Evolutionary conservation across 2,888 invertebrate species (phyloP).

Genomic region (Crepidodera aurea): DNA sequence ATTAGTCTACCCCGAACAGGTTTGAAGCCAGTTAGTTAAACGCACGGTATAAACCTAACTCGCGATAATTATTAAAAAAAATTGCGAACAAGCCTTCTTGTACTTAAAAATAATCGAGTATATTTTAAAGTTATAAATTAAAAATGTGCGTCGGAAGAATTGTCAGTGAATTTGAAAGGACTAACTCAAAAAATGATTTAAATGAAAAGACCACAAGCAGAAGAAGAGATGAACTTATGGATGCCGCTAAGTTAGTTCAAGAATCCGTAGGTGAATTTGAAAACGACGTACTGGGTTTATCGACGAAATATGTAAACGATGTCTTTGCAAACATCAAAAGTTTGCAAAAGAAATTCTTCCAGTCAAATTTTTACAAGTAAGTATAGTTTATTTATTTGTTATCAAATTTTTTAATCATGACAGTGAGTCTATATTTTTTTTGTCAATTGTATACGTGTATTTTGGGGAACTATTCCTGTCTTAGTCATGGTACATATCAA

Average conservation of each 20-base stretch:
- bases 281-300: slow-evolving; percentile 50
- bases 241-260: not conserved
- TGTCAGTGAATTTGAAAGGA: slow-evolving; percentile 37
- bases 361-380: slow-evolving; percentile 54
- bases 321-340: slow-evolving; percentile 46
- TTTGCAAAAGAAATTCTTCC: slow-evolving; percentile 45
- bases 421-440: not conserved
- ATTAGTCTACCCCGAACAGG: slow-evolving; percentile 2
- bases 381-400: slow-evolving; percentile 26
- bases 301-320: slow-evolving; percentile 52
- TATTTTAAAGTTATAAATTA: not conserved
- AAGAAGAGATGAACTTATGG: not conserved
- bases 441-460: slow-evolving; percentile 2
- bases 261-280: slow-evolving; percentile 3
- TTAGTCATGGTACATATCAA: slow-evolving; percentile 8
- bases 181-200: slow-evolving; percentile 13
- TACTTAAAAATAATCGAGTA: not conserved
- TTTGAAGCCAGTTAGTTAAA: not conserved
- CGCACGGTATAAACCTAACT: not conserved
- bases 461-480: slow-evolving; percentile 8
- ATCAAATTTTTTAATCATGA: not conserved
- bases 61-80: not conserved
- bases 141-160: slow-evolving; percentile 48
- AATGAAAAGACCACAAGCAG: not conserved
- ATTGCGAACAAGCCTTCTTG: not conserved